Evolutionary conservation across 35 echinoderm and acorn worm species (phyloP), one percentile per base, ranked within the genome.

Genomic region (Anneissia japonica): DNA sequence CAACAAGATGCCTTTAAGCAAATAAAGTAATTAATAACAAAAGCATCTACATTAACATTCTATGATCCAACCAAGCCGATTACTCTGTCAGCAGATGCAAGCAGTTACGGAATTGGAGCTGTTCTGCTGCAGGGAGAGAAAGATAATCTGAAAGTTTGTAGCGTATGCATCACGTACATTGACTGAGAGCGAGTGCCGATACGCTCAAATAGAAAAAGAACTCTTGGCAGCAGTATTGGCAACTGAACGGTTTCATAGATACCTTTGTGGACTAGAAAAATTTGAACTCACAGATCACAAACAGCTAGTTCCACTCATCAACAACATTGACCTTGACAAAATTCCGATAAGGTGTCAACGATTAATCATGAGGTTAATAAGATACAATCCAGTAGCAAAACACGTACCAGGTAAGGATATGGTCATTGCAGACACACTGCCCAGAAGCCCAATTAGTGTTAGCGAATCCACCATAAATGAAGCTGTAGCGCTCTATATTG

Each of bases 181-280:
- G 28, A 85, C 21, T 38, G 83, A 81, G 30, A 80, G 84, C 30
- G 84, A 86, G 30, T 39, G 86, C 38, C 40, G 83, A 14, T 91
- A 91, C 81, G 90, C 78, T 43, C 83, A 86, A 10, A 88, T 88
- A 1, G 86, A 88, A 45, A 91, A 91, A 34, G 90, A 92, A 75
- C 85, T 80, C 1, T 81, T 92, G 38, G 85, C 90, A 34, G 23
- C 46, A 30, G 73, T 43, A 11, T 87, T 79, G 79, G 90, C 76
- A 7, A 87, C 84, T 77, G 84, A 92, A 41, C 82, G 85, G 39
- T 92, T 92, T 35, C 46, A 75, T 30, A 76, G 87, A 14, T 84
- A 83, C 64, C 10, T 92, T 31, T 17, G 46, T 32, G 86, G 91
- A 29, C 76, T 92, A 46, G 72, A 87, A 41, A 64, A 64, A 23